Evolutionary conservation across 2,888 invertebrate species (phyloP), one percentile per base, ranked within the genome.

Genomic region (Brenthis ino): DNA sequence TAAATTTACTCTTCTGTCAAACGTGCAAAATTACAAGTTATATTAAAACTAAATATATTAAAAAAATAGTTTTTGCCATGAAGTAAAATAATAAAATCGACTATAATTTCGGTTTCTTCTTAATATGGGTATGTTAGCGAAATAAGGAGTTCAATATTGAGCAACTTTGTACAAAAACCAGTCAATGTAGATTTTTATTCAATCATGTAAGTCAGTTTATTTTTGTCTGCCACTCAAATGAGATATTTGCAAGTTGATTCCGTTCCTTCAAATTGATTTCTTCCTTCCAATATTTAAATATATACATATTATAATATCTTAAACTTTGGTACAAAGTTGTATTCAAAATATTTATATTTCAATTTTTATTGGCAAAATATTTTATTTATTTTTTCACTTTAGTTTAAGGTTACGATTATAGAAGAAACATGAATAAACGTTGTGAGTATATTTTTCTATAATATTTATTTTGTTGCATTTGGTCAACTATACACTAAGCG

Each of bases 261-360:
- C 74, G 74, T 71, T 60, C n/a, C n/a, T n/a, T n/a, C n/a, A n/a
- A n/a, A n/a, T n/a, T n/a, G n/a, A n/a, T n/a, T n/a, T n/a, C n/a
- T n/a, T 28, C 5, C 28, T 16, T 68, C 67, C 71, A 69, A 64
- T 53, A 72, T 72, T 73, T 65, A 70, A 64, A 65, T 64, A 51
- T 58, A 24, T 67, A 65, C 67, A 73, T 75, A 72, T 53, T 75
- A 72, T 53, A 74, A 76, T 82, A 84, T 83, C 84, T 87, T 88
- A 85, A 88, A 87, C 86, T 89, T 89, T 88, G 87, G 88, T 88
- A 88, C 88, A 89, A 89, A 88, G 89, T 88, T 89, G 88, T 86
- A 80, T 58, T 14, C 13, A 33, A 51, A 33, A 16, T 61, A 13
- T 20, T 63, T 63, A 53, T 16, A 16, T 37, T 37, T 13, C 16